Percentiles rank a stretch among this genome's conserved stretches.
Evolutionary conservation across 2,797 vertebrate genomes (phyloP).

Genomic region (Thaleichthys pacificus): DNA sequence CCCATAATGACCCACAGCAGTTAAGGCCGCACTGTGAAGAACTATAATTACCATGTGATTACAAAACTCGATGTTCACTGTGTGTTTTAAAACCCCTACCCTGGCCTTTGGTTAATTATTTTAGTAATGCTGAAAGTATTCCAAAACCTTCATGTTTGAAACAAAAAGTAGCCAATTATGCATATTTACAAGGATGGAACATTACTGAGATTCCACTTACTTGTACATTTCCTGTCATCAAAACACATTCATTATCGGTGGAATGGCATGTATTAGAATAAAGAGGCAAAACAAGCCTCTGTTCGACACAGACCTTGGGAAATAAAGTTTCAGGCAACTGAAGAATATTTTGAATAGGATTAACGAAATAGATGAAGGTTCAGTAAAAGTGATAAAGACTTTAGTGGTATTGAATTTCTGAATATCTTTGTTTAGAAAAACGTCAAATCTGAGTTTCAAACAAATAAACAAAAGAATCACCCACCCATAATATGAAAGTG

Average conservation of each 20-base stretch:
- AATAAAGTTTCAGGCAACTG: conserved; percentile 25
- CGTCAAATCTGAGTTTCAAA: background rate
- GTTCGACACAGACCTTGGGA: conserved; percentile 56
- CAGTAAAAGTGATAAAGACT: conserved; percentile 30
- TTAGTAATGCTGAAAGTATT: conserved; percentile 68
- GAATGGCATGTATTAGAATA: conserved; percentile 50
- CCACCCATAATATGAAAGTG: background rate
- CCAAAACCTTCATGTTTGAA: conserved; percentile 50
- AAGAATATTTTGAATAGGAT: conserved; percentile 12
- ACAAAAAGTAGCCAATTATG: conserved; percentile 54
- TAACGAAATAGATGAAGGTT: conserved; percentile 27
- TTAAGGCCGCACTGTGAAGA: conserved; percentile 77
- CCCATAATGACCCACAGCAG: conserved; percentile 76
- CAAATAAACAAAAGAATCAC: background rate
- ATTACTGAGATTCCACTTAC: conserved; percentile 64
- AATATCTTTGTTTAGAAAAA: background rate
- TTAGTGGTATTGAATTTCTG: conserved; percentile 1
- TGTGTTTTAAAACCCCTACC: conserved; percentile 68
- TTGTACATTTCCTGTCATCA: conserved; percentile 45
- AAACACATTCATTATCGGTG: conserved; percentile 64
- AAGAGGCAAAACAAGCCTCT: conserved; percentile 19
- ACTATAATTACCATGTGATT: conserved; percentile 80
- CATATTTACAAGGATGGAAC: conserved; percentile 57
- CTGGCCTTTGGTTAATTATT: conserved; percentile 69
- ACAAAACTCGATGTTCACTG: conserved; percentile 73